Evolutionary conservation across 2,113 vertebrate genomes (phyloP).

Genomic region (Zonotrichia leucophrys): DNA sequence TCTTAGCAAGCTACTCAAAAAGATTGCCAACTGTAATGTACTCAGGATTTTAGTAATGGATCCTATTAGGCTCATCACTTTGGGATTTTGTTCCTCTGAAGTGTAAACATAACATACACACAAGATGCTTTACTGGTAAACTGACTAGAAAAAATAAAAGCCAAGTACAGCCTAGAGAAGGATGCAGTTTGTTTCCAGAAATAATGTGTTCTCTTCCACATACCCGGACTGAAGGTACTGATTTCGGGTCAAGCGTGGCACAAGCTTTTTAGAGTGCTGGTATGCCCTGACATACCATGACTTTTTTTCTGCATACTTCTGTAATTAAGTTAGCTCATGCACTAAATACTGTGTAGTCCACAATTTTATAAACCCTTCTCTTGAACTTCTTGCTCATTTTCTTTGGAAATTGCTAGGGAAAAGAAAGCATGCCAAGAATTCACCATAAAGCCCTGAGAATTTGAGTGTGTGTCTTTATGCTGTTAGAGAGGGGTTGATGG

Average conservation of each 20-base stretch:
- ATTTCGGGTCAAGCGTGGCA: not conserved
- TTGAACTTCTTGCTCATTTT: not conserved
- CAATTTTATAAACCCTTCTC: not conserved
- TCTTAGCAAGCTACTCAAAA: not conserved
- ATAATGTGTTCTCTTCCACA: not conserved
- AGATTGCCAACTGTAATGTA: not conserved
- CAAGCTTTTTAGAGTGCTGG: not conserved
- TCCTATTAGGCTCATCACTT: not conserved
- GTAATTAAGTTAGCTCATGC: not conserved
- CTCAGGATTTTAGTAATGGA: not conserved
- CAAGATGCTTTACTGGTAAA: not conserved
- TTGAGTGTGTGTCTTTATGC: not conserved
- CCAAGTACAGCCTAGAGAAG: not conserved
- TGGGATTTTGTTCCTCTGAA: not conserved
- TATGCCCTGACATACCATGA: not conserved
- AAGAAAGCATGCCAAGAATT: not conserved
- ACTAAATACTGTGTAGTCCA: not conserved
- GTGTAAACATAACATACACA: not conserved
- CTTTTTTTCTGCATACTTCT: not conserved
- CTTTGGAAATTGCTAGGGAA: not conserved
- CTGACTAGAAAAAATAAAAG: not conserved
- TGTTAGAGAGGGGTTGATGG: not conserved
- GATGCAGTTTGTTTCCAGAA: not conserved
- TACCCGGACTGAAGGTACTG: not conserved
- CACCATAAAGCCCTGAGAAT: not conserved